phyloP scores from a whole-genome alignment of 2,888 invertebrate genomes.

The Phyto melanocephala region DNA sequence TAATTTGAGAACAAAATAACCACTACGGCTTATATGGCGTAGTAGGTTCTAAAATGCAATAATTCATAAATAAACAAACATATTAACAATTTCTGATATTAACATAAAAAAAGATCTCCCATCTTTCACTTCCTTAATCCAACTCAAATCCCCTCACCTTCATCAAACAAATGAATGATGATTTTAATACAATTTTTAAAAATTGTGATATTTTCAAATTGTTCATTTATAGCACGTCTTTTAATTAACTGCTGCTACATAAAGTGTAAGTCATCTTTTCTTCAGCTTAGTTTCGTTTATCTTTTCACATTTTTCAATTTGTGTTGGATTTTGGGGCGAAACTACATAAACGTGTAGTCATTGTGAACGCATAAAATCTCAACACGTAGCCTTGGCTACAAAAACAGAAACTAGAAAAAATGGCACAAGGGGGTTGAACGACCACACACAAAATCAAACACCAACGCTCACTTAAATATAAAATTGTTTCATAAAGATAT shows the following conservation, averaged over 20 bases:
- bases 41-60: too few species aligned
- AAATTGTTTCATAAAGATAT: not conserved
- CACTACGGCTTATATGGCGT: too few species aligned
- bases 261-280: constrained; percentile 60
- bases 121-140: too few species aligned
- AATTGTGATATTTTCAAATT: constrained; percentile 47
- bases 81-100: too few species aligned
- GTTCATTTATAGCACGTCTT: constrained; percentile 62
- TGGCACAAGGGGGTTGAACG: constrained; percentile 12
- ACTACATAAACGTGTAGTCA: constrained; percentile 58
- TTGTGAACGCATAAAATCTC: constrained; percentile 59
- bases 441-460: not conserved
- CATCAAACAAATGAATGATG: not conserved
- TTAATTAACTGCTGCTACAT: constrained; percentile 60
- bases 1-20: too few species aligned
- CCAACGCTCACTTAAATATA: not conserved
- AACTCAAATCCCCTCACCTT: too few species aligned
- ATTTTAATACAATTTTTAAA: constrained; percentile 24
- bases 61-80: too few species aligned
- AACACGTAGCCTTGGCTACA: constrained; percentile 43
- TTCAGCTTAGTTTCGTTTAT: not conserved
- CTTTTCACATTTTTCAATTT: not conserved
- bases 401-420: not conserved
- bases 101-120: too few species aligned
- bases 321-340: constrained; percentile 10